Percentiles rank a stretch among this genome's conserved stretches.
phyloP scores from a whole-genome alignment of 2,888 invertebrate species.

The Pomacea canaliculata region DNA sequence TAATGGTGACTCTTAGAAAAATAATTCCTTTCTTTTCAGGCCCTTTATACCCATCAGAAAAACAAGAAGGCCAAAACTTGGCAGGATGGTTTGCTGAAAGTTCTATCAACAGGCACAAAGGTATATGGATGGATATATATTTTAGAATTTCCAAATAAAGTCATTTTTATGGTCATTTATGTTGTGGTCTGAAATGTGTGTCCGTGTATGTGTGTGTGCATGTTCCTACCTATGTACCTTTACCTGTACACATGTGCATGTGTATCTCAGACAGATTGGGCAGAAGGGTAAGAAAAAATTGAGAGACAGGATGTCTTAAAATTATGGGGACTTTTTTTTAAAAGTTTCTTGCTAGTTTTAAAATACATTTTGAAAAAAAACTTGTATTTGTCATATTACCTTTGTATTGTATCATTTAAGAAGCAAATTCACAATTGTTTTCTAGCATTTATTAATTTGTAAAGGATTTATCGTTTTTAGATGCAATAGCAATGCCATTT shows the following conservation, averaged over 20 bases:
- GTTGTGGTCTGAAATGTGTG: neutral
- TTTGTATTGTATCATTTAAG: too few species aligned
- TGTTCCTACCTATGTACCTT: neutral
- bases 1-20: too few species aligned
- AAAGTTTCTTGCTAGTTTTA: too few species aligned
- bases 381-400: too few species aligned
- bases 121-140: conserved; percentile 28
- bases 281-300: too few species aligned
- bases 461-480: too few species aligned
- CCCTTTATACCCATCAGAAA: conserved; percentile 62
- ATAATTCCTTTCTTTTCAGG: conserved; percentile 36
- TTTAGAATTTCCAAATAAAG: neutral
- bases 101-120: conserved; percentile 41
- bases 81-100: conserved; percentile 59
- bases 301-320: too few species aligned
- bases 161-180: neutral
- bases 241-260: neutral
- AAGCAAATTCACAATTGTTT: too few species aligned
- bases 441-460: too few species aligned
- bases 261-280: neutral
- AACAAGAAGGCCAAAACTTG: conserved; percentile 63
- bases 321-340: too few species aligned
- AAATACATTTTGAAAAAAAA: too few species aligned
- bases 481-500: too few species aligned
- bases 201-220: neutral